Base-by-base conservation (phyloP, 2,113 vertebrate species). In the Urocitellus parryii region DNA sequence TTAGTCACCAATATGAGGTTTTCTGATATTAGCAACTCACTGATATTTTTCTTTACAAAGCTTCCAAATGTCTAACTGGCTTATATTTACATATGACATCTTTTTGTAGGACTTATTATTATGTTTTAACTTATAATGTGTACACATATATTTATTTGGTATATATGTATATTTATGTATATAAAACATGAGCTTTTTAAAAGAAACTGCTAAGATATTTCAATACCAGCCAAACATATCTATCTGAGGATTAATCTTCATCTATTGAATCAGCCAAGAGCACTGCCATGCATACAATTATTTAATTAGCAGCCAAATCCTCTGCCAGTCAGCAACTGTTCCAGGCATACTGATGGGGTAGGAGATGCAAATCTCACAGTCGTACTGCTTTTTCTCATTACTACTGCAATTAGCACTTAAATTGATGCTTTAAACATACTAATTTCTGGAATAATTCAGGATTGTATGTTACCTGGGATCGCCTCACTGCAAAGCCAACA, bases 161-260 rank as follows among this genome's bases (percentile, higher is more conserved):
- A 85, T 37, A 65, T 45, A 45, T 3, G 94, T 7, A n/a, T n/a
- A 80, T 53, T 81, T 90, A 97, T 53, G 61, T 95, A 93, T 94
- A 96, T 96, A 91, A 98, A 98, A 98, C 96, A 97, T 96, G 97
- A 98, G 97, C 97, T 98, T 99, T 99, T 99, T 98, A 98, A 98
- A 98, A 98, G 98, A 99, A 98, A 98, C 98, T 98, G 98, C 98
- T 98, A 99, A 99, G 98, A 98, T 98, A 98, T 98, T 98, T 98
- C 98, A 98, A 99, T 99, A 99, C 98, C 99, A 98, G 99, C 98
- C 99, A 99, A 99, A 99, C 99, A 99, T 99, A 99, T 99, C 99
- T 99, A 99, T 99, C 99, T 99, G 99, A 99, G 99, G 99, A 99
- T 99, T 99, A 99, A 99, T 99, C 99, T 99, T 99, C 98, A 99